Percentiles rank a stretch among this genome's conserved stretches.
phyloP scores from a whole-genome alignment of 2,113 vertebrate species.

The Isurus oxyrinchus region DNA sequence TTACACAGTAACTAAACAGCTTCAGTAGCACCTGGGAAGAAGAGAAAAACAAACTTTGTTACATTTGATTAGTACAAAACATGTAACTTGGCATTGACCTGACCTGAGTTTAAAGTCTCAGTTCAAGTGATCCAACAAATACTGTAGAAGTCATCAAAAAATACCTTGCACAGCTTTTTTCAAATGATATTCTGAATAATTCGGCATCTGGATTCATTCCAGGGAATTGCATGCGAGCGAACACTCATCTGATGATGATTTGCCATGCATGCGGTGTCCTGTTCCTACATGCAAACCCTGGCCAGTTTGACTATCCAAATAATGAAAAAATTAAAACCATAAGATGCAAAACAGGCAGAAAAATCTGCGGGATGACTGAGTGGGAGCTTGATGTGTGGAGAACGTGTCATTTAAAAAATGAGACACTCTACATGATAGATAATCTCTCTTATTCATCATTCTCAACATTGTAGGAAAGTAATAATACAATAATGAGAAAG shows the following conservation, averaged over 20 bases:
- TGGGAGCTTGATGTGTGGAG: background rate
- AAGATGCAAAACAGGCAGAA: background rate
- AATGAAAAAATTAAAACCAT: background rate
- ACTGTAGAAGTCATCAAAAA: background rate
- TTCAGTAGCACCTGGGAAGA: constrained; percentile 80
- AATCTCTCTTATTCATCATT: background rate
- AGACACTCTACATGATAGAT: background rate
- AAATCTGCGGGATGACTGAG: background rate
- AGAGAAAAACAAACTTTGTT: background rate
- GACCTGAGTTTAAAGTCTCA: background rate
- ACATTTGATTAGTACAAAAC: background rate
- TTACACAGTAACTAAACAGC: constrained; percentile 94
- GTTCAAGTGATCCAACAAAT: background rate
- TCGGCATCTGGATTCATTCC: background rate
- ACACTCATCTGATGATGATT: background rate
- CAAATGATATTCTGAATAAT: background rate
- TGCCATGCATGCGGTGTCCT: background rate
- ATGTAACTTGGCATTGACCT: background rate
- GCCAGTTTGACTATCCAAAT: background rate
- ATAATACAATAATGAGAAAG: background rate
- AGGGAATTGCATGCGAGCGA: background rate
- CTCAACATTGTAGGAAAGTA: background rate
- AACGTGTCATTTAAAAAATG: background rate
- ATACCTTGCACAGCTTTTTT: background rate
- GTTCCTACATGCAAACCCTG: background rate